Evolutionary conservation across 2,888 invertebrate species (phyloP), one percentile per base, ranked within the genome.

Genomic region (Nasonia oneida): DNA sequence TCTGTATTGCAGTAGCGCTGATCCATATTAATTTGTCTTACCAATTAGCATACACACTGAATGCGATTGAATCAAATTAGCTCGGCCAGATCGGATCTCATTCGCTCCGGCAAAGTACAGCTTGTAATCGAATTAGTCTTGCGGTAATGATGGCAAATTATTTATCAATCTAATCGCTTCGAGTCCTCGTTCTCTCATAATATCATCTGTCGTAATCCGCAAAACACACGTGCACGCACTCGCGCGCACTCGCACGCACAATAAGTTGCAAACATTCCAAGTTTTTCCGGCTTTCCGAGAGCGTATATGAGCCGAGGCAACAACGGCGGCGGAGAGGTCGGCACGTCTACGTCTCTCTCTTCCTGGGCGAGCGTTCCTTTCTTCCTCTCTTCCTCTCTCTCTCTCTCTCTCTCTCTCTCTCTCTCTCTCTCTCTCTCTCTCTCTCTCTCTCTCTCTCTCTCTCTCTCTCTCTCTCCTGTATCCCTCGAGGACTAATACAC

Each of bases 401-500:
- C n/a, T 57, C 57, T 57, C n/a, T 67, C 29, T 67, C 67, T 33
- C n/a, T 57, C 57, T 57, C n/a, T 67, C 29, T 67, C 33, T 14
- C 67, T 29, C 33, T 23, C 53, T 57, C n/a, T 57, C 57, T 67
- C 29, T 67, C 33, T 33, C 64, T 29, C 33, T 23, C 57, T 33
- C 33, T 14, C 64, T 67, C 64, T 57, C 18, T 6, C 57, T 57
- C n/a, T 57, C n/a, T 57, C 57, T 57, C n/a, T 67, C 29, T 67
- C 67, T 33, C n/a, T 57, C 57, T 57, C n/a, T 67, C 29, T 67
- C 15, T 14, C 67, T 29, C 33, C 12, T 33, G 29, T 67, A 87
- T 89, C 84, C 87, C 85, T 87, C 85, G 87, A 88, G 88, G 89
- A 88, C 89, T 90, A 89, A 91, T 91, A 90, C 86, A 90, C 88